phyloP scores from a whole-genome alignment of 2,113 vertebrate species.

The Callospermophilus lateralis region DNA sequence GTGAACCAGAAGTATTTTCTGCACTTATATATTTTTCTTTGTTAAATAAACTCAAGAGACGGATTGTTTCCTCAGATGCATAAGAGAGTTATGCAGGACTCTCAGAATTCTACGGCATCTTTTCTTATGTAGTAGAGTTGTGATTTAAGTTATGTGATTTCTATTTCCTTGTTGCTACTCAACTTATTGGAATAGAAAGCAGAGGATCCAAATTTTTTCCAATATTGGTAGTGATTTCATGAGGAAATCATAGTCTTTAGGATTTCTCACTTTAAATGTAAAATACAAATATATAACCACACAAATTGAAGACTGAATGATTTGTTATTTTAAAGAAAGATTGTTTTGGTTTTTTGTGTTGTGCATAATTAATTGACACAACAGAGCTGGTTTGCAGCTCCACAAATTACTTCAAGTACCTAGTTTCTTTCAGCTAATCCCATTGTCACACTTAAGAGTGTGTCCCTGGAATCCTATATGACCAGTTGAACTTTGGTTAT shows the following conservation, averaged over 20 bases:
- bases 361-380: neutral
- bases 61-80: neutral
- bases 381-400: neutral
- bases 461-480: neutral
- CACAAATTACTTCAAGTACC: neutral
- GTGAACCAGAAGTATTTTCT: neutral
- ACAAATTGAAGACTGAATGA: neutral
- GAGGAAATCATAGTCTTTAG: neutral
- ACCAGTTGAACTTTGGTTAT: neutral
- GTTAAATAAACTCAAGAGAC: neutral
- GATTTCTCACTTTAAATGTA: conserved; percentile 12
- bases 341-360: neutral
- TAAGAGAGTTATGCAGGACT: neutral
- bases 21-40: neutral
- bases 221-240: neutral
- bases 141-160: neutral
- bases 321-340: neutral
- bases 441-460: neutral
- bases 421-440: neutral
- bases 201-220: neutral
- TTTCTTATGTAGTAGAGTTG: neutral
- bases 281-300: neutral
- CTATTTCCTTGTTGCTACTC: neutral
- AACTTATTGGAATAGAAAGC: neutral
- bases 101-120: neutral